These are phyloP conservation scores for Thelaira solivaga DNA, from an alignment of 2,888 invertebrate genomes.

Conservation along the genomic window DNA sequence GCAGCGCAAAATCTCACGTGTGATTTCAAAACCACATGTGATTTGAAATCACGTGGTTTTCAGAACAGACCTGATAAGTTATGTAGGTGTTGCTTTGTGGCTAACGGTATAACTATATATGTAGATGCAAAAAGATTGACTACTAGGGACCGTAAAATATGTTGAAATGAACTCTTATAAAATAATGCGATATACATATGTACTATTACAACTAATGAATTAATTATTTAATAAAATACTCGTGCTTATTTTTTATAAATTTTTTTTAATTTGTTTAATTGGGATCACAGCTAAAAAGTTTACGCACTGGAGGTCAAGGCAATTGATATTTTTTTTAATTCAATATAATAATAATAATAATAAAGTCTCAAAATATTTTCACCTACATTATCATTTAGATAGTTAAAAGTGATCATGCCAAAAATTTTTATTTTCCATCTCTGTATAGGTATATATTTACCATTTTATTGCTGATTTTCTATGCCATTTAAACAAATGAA, in stretches of 20 bases:
- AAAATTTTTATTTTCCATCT: neutral
- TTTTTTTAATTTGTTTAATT: neutral
- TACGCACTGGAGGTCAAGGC: too few relatives aligned
- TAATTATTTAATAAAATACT: constrained; percentile 6
- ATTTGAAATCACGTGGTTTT: too few relatives aligned
- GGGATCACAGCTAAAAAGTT: too few relatives aligned
- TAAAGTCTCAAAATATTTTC: too few relatives aligned
- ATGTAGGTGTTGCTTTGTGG: too few relatives aligned
- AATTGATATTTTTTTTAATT: too few relatives aligned
- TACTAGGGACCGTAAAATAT: neutral
- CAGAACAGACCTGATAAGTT: too few relatives aligned
- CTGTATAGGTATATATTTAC: neutral
- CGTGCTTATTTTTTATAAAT: constrained; percentile 12
- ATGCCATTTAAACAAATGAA: neutral
- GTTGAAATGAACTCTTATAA: neutral
- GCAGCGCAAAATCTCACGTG: too few relatives aligned
- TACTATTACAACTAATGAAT: neutral
- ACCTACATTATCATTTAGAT: too few relatives aligned
- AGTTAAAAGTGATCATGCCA: neutral
- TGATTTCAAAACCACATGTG: too few relatives aligned
- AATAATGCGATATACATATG: neutral
- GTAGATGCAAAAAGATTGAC: constrained; percentile 2
- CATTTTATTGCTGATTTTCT: neutral
- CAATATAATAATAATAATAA: too few relatives aligned
- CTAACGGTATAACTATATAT: too few relatives aligned